Percentiles rank a stretch among this genome's conserved stretches.
phyloP scores from a whole-genome alignment of 1,140 invertebrate species.

The Akabosia matsudoensis region DNA sequence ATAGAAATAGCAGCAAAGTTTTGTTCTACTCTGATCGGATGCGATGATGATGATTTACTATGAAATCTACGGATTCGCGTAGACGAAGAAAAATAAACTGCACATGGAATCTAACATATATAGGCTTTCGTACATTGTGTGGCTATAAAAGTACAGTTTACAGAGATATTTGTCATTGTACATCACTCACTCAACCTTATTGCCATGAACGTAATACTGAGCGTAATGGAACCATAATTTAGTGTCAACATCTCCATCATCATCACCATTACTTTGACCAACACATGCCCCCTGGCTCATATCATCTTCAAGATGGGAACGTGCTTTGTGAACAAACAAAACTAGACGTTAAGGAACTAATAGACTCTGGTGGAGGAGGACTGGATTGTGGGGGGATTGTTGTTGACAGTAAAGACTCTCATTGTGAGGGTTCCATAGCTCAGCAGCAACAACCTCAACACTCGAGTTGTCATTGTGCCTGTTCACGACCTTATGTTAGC shows the following conservation, averaged over 20 bases:
- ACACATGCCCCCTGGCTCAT: not conserved
- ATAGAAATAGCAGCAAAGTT: no score
- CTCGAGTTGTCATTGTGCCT: conserved; percentile 40
- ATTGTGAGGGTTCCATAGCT: not conserved
- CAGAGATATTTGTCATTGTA: not conserved
- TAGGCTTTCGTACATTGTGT: no score
- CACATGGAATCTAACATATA: no score
- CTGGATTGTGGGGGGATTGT: conserved; percentile 4
- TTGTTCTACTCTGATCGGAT: no score
- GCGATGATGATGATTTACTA: not conserved
- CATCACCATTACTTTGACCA: conserved; percentile 15
- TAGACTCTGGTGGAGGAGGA: conserved; percentile 25
- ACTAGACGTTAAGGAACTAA: conserved; percentile 24
- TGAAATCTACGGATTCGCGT: not conserved
- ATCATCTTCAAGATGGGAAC: conserved; percentile 7
- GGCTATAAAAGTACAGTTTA: no score
- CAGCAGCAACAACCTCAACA: conserved; percentile 15
- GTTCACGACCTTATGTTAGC: conserved; percentile 25
- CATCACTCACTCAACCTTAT: not conserved
- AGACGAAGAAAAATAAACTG: no score
- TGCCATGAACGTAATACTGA: not conserved
- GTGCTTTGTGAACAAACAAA: conserved; percentile 3
- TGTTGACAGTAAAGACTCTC: not conserved
- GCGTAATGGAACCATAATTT: not conserved
- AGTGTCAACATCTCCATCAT: conserved; percentile 37